Conservation (phyloP, 2,797 vertebrate genomes). For the Alcedo quadribrachys region DNA sequence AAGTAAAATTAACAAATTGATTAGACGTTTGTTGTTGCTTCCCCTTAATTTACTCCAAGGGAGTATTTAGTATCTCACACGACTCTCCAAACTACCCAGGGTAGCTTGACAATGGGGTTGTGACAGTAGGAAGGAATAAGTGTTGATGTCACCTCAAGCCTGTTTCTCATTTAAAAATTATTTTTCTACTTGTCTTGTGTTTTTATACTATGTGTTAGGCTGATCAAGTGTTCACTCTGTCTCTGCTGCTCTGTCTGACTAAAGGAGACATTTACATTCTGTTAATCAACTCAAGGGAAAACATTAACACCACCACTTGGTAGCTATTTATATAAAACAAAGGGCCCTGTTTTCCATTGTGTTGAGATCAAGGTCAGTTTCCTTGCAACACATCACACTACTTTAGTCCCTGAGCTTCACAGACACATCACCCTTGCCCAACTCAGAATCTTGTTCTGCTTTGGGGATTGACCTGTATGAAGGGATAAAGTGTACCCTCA, state of each 20-base stretch:
- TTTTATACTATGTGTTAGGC: background rate
- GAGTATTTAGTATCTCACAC: too few relatives aligned
- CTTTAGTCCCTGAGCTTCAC: background rate
- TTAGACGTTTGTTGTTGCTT: too few relatives aligned
- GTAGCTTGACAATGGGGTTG: too few relatives aligned
- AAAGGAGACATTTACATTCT: background rate
- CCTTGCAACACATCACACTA: background rate
- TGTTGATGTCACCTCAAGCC: background rate
- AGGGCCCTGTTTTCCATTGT: background rate
- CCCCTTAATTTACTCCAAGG: too few relatives aligned
- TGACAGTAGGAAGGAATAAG: fast-evolving
- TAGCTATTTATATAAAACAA: background rate
- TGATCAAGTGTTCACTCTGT: background rate
- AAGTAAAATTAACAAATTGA: too few relatives aligned
- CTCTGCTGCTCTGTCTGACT: background rate
- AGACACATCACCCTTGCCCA: background rate
- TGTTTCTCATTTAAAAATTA: background rate
- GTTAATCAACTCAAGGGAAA: background rate
- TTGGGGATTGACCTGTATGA: background rate
- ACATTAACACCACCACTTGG: background rate
- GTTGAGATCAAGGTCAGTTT: background rate
- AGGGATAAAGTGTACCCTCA: too few relatives aligned
- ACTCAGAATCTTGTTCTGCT: background rate
- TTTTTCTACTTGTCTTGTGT: background rate
- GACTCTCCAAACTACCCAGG: too few relatives aligned